Percentiles rank a stretch among this genome's conserved stretches.
Conservation (phyloP, 2,113 vertebrate genomes). For the Oncorhynchus mykiss region DNA sequence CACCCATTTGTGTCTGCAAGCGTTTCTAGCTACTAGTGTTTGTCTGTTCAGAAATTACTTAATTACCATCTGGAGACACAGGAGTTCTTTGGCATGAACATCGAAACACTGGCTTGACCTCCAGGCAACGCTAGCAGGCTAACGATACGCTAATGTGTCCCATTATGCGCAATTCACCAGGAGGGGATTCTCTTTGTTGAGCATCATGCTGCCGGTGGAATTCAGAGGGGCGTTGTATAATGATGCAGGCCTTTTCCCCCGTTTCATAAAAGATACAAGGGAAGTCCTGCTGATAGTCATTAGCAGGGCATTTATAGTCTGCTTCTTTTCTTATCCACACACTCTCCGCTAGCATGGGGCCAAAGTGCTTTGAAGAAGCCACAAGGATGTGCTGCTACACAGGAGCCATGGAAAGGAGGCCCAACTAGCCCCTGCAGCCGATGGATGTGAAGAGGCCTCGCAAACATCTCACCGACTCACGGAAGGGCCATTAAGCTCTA, state of each 20-base stretch:
- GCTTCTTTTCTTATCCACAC: constrained; percentile 64
- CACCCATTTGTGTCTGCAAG: neutral
- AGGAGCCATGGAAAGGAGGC: constrained; percentile 49
- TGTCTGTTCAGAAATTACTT: constrained; percentile 53
- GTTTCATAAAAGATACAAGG: constrained; percentile 72
- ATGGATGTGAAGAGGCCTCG: constrained; percentile 25
- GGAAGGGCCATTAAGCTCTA: constrained; percentile 38
- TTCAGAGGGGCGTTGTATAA: constrained; percentile 70
- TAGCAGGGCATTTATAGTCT: constrained; percentile 69
- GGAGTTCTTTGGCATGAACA: constrained; percentile 57
- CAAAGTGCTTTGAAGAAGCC: constrained; percentile 62
- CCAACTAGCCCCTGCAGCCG: constrained; percentile 28
- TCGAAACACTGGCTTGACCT: constrained; percentile 61
- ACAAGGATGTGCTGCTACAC: constrained; percentile 51
- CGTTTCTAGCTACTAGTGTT: neutral
- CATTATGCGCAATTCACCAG: constrained; percentile 75
- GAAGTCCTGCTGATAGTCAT: constrained; percentile 76
- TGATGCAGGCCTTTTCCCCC: constrained; percentile 70
- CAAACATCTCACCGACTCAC: constrained; percentile 13
- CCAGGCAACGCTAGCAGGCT: constrained; percentile 72
- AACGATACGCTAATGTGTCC: constrained; percentile 77
- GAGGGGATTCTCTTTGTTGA: constrained; percentile 74
- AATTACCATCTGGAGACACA: constrained; percentile 49
- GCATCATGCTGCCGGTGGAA: constrained; percentile 67
- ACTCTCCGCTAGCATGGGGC: constrained; percentile 51